phyloP scores from a whole-genome alignment of 2,113 vertebrate genomes.

The Tragelaphus buxtoni region DNA sequence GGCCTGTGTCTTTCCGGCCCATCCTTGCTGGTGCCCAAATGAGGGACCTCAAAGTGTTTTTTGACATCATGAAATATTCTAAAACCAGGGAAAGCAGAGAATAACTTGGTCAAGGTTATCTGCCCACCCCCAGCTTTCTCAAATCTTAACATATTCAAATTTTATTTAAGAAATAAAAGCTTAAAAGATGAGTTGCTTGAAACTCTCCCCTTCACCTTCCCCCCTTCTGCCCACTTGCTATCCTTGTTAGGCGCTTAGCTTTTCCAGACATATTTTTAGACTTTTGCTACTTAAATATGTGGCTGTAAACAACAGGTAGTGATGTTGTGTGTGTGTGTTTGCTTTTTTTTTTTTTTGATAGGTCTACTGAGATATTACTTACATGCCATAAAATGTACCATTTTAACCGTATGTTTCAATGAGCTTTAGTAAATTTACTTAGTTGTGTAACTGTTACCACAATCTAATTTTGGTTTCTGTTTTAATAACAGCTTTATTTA shows the following conservation, averaged over 20 bases:
- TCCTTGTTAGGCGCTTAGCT: not conserved
- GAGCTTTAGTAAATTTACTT: not conserved
- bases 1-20: not conserved
- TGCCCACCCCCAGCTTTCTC: not conserved
- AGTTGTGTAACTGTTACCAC: not conserved
- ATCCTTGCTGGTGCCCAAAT: not conserved
- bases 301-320: not conserved
- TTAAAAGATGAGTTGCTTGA: not conserved
- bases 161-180: not conserved
- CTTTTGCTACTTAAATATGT: not conserved
- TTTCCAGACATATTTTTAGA: not conserved
- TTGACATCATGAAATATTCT: not conserved
- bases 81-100: not conserved
- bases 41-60: not conserved
- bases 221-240: not conserved
- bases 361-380: not conserved
- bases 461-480: not conserved
- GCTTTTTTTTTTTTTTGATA: not conserved
- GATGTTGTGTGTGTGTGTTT: not conserved
- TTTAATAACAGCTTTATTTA: conserved; percentile 49
- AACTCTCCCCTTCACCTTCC: not conserved
- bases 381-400: not conserved
- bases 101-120: not conserved
- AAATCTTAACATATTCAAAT: not conserved
- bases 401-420: not conserved